Conservation (phyloP, 2,113 vertebrate species). For the Laticauda colubrina region DNA sequence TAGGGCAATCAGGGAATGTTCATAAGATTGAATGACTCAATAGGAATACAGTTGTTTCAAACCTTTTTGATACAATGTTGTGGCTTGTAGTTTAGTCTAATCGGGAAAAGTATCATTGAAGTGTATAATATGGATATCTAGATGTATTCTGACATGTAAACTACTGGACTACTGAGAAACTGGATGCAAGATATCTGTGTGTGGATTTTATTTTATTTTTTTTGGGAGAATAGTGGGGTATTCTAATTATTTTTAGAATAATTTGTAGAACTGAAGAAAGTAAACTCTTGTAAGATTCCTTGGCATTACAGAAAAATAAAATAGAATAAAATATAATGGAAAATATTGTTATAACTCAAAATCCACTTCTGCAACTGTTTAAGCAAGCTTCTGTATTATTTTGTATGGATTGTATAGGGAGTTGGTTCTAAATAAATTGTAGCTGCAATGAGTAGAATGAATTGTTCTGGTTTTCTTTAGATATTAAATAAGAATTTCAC, state of each 20-base stretch:
- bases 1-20: background rate
- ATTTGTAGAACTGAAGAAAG: constrained; percentile 24
- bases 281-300: background rate
- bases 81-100: background rate
- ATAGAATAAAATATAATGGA: background rate
- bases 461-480: background rate
- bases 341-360: background rate
- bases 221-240: constrained; percentile 19
- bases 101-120: background rate
- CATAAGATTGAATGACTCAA: background rate
- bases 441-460: background rate
- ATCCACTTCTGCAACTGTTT: background rate
- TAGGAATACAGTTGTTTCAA: background rate
- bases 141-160: constrained; percentile 12
- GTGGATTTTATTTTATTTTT: background rate
- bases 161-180: constrained; percentile 45
- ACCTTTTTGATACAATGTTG: background rate
- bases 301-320: constrained; percentile 21
- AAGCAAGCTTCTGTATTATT: background rate
- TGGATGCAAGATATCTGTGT: constrained; percentile 36
- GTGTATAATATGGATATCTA: background rate
- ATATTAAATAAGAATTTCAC: background rate
- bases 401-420: background rate
- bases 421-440: background rate
- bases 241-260: constrained; percentile 40